These are phyloP conservation scores for Caprella mutica DNA, from an alignment of 2,888 invertebrate species.

Conservation along the genomic window DNA sequence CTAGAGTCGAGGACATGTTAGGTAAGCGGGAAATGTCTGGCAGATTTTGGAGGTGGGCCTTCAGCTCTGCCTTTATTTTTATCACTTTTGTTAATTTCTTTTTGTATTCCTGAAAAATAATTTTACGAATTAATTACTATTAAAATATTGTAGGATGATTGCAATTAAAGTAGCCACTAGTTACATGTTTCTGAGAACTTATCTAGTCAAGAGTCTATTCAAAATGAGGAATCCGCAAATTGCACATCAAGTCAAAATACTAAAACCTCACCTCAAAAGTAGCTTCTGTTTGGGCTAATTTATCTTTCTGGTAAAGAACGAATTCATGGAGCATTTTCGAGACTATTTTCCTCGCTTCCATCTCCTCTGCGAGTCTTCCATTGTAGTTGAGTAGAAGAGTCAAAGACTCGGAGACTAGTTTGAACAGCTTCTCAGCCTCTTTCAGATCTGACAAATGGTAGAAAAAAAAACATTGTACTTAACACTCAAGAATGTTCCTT, in stretches of 20 bases:
- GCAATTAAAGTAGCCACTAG: no score
- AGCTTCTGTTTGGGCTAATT: constrained; percentile 72
- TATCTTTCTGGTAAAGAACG: constrained; percentile 70
- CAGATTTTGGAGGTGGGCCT: constrained; percentile 81
- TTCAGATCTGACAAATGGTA: constrained; percentile 11
- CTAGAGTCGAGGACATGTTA: constrained; percentile 76
- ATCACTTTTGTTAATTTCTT: constrained; percentile 77
- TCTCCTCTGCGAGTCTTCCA: constrained; percentile 66
- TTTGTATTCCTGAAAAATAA: constrained; percentile 66
- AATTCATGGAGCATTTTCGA: constrained; percentile 79
- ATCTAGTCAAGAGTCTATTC: no score
- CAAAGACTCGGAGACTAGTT: constrained; percentile 70
- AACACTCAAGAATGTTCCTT: neutral
- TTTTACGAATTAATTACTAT: neutral
- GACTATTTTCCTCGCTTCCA: constrained; percentile 77
- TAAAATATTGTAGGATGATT: no score
- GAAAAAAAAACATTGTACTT: no score
- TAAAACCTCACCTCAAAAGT: constrained; percentile 59
- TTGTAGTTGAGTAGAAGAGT: constrained; percentile 80
- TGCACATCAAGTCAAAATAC: no score
- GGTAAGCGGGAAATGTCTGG: constrained; percentile 86
- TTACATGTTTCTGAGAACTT: no score
- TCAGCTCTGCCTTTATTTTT: constrained; percentile 73
- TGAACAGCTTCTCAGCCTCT: constrained; percentile 22
- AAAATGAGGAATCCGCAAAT: neutral